Base-by-base conservation (phyloP, 2,888 invertebrate species). In the Antheraea assamensis region DNA sequence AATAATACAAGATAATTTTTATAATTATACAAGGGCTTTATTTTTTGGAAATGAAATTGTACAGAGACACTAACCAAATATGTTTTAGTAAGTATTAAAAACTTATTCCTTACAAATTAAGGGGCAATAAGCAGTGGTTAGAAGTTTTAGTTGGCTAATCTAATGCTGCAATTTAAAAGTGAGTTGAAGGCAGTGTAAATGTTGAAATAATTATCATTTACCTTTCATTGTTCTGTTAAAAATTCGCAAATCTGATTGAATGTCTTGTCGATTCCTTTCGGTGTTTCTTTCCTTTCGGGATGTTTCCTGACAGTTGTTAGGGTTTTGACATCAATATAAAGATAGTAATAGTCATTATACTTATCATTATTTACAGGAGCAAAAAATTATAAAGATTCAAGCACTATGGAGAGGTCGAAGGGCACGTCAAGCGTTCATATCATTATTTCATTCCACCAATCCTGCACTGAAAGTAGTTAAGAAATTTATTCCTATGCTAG, bases 401-500 rank as follows among this genome's bases (percentile, higher is more conserved):
- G 96, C 96, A 0, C 87, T 96, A 66, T 96, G 97, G 96, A 93
- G 97, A 71, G 96, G 96, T 2, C 95, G 95, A 61, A 93, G 95
- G 68, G 96, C 96, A 3, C 94, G 96, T 55, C 92, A 95, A 82
- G 96, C 96, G 58, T 97, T 96, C 80, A 93, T 95, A 35, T 95
- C 96, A 0, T 84, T 96, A 30, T 93, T 95, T 77, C 93, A 95
- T 75, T 92, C 95, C 0, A 89, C 95, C 15, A 95, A 95, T 80
- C 96, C 96, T 42, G 95, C 96, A 10, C 92, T 96, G 27, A 93
- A 94, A 76, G 95, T 96, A 21, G 95, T 96, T 3, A 95, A 95
- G 74, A 95, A 95, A 81, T 97, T 97, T 90, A 96, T 97, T 35
- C 96, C 96, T 27, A 93, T 97, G 81, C 88, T 97, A 71, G 96